Evolutionary conservation across 2,113 vertebrate species (phyloP), one percentile per base, ranked within the genome.

Genomic region (Cyanocitta stelleri): DNA sequence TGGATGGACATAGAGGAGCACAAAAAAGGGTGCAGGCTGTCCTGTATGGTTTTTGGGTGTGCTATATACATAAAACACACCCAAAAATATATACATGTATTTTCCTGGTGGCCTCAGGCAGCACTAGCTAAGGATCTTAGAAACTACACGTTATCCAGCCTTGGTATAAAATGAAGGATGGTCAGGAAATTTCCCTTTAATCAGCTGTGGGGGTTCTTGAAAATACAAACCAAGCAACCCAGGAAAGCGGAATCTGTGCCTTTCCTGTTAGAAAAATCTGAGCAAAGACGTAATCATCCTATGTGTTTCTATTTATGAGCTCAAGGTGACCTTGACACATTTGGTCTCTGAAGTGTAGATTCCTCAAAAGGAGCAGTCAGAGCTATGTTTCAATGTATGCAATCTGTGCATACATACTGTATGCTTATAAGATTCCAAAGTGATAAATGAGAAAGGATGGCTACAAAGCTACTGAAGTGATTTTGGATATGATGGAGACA

Each of bases 401-500:
- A 64, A 37, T 87, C 64, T 78, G 39, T 87, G 73, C 4, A 19
- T 96, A 49, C n/a, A 19, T 85, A 56, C n/a, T 66, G 12, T 74
- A 75, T 80, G n/a, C 64, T 87, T 89, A 9, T 86, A 56, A 78
- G 48, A 68, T 71, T 81, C 30, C 56, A 61, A 86, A 94, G 39
- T n/a, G 75, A 62, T 92, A 88, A 93, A 93, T 93, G 68, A 94
- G 74, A 94, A 90, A 84, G 75, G 64, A 94, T 3, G 3, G 8
- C 67, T 93, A 62, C 44, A 94, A 93, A 93, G 63, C 43, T 78
- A 59, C 51, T 19, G 33, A 94, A 93, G 35, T 37, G 46, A 71
- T 96, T 96, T 96, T 90, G 63, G 49, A 37, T 92, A 80, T 94
- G 83, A 95, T 91, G 46, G 73, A 95, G 87, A 88, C 63, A 74